These are phyloP conservation scores for Aphis gossypii DNA, from an alignment of 1,140 invertebrate species.

Conservation along the genomic window DNA sequence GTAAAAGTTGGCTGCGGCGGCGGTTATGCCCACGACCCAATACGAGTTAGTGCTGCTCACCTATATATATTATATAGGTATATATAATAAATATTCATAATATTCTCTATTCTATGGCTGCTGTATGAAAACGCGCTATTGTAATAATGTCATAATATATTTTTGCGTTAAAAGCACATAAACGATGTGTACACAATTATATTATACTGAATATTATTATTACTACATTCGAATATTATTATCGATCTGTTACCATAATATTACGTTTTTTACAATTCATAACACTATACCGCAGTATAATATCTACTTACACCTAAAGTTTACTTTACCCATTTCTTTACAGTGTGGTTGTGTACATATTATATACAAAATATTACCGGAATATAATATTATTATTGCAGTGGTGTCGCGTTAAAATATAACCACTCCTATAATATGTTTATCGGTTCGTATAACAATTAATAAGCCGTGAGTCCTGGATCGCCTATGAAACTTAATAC, in stretches of 20 bases:
- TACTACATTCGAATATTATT: too few species aligned
- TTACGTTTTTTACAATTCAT: neutral
- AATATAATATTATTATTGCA: neutral
- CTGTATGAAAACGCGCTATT: neutral
- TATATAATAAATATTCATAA: neutral
- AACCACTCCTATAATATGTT: neutral
- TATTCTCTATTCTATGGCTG: neutral
- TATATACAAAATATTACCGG: neutral
- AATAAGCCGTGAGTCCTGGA: neutral
- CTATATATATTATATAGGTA: neutral
- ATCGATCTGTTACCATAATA: neutral
- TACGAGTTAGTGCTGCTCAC: too few species aligned
- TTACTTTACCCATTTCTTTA: neutral
- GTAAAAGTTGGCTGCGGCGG: neutral
- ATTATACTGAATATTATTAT: neutral
- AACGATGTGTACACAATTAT: neutral
- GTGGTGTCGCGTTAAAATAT: neutral
- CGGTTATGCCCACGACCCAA: neutral
- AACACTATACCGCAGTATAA: neutral
- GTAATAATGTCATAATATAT: neutral
- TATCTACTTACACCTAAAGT: neutral
- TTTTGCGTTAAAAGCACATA: neutral
- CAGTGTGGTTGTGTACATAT: neutral
- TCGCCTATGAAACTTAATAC: neutral
- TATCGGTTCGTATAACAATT: neutral